phyloP scores from a whole-genome alignment of 30 jellyfish, hydroid and myxozoan species.

The Hydra vulgaris region DNA sequence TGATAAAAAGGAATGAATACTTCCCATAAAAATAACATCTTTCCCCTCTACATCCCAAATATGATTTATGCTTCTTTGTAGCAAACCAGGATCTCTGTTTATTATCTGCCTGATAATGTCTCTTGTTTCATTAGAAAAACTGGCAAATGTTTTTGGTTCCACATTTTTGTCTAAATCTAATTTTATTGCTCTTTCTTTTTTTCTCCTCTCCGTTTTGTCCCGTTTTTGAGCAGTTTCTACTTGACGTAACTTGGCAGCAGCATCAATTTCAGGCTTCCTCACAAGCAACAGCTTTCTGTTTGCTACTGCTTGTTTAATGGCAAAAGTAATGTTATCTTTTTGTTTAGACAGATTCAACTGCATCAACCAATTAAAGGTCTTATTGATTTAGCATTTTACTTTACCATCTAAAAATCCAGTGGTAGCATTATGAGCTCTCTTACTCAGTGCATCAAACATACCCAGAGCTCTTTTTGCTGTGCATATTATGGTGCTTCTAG shows the following conservation, averaged over 20 bases:
- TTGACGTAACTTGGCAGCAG: background rate
- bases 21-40: no score
- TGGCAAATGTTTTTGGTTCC: no score
- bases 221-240: no score
- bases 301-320: background rate
- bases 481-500: background rate
- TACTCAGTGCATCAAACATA: background rate
- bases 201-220: no score
- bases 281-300: background rate
- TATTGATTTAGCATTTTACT: background rate
- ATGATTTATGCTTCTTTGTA: background rate
- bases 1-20: no score
- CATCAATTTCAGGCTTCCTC: background rate
- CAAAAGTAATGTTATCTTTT: background rate
- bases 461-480: background rate
- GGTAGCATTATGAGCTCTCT: background rate
- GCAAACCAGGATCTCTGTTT: no score
- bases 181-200: no score
- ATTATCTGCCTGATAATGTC: no score
- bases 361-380: background rate
- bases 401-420: background rate
- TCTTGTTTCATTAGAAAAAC: no score
- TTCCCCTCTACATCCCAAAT: background rate
- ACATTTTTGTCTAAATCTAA: no score
- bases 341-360: background rate